Evolutionary conservation across 2,797 vertebrate species (phyloP), one percentile per base, ranked within the genome.

Genomic region (Melanogrammus aeglefinus): DNA sequence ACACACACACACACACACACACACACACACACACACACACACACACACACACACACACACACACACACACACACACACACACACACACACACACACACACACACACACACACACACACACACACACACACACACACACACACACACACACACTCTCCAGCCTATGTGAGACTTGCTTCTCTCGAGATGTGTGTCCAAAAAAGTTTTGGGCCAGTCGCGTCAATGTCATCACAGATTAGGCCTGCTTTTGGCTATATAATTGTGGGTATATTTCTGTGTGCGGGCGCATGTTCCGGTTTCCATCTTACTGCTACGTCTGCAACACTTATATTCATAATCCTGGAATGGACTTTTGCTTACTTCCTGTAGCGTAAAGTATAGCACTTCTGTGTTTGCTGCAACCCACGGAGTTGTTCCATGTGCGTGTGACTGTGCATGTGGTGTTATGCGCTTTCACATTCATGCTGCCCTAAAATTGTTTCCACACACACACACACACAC

Each of bases 361-460:
- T 27, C 24, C 63, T 69, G 2, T 13, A 27, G 24, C 3, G 63
- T 24, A 4, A 69, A 69, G 14, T 74, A 4, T 21, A 0, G 21
- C 21, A n/a, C 3, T 63, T 63, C 57, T 63, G 57, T 63, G 57
- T 63, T 69, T 12, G 63, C 63, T 69, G 24, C 57, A 63, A 6
- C 21, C 8, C 47, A 51, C 47, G 18, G 8, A 27, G 13, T 24
- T 2, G 63, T 69, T 27, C 63, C n/a, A 13, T 77, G 36, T 66
- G 12, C 3, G 31, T 73, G 24, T 36, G 66, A 39, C n/a, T 44
- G 72, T 78, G 72, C 63, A 35, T 35, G 16, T 76, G 74, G 70
- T 14, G 75, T 74, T 51, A 31, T 36, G 38, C 24, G 27, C 36
- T 6, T 75, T 9, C 4, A 14, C 12, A 51, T 35, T 79, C 27